Evolutionary conservation across 2,888 invertebrate species (phyloP), one percentile per base, ranked within the genome.

Genomic region (Bhutanitis thaidina): DNA sequence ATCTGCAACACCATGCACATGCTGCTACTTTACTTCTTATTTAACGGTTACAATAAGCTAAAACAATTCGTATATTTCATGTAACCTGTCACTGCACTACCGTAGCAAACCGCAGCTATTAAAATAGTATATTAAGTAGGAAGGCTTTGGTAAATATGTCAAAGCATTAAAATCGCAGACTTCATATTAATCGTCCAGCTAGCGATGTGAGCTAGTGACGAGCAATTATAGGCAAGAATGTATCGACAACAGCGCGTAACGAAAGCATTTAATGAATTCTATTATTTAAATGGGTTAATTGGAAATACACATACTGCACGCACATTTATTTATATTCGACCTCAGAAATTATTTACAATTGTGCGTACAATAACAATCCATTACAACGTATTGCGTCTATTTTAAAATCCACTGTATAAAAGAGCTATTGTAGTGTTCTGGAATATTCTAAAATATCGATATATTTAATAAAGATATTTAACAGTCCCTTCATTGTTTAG

Each of bases 341-440:
- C 14, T 29, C 29, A 37, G 43, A 20, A 34, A 35, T 27, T 45
- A 45, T 45, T 37, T 45, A 37, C 34, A 45, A 36, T 12, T 45
- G 12, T 15, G 29, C 45, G n/a, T 30, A 25, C 37, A 37, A 45
- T 45, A 45, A 45, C 45, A 45, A 37, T 35, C 35, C 35, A 12
- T 45, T 37, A 34, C 37, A n/a, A 45, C 29, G 37, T 37, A 13
- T 34, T 14, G n/a, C 7, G 15, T 25, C 45, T 45, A 45, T 45
- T 45, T 45, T 45, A 15, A 45, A 12, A 15, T 3, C 10, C 25
- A 14, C 8, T 7, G 25, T 25, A 8, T 13, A 35, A 20, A 20
- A 13, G 20, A 8, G 35, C 8, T 25, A 14, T 44, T 27, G 9
- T 1, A 13, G 32, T 12, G 27, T 7, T 8, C 7, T 27, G 1